Evolutionary conservation across 1,140 invertebrate genomes (phyloP).

Genomic region (Phymastichus coffea): DNA sequence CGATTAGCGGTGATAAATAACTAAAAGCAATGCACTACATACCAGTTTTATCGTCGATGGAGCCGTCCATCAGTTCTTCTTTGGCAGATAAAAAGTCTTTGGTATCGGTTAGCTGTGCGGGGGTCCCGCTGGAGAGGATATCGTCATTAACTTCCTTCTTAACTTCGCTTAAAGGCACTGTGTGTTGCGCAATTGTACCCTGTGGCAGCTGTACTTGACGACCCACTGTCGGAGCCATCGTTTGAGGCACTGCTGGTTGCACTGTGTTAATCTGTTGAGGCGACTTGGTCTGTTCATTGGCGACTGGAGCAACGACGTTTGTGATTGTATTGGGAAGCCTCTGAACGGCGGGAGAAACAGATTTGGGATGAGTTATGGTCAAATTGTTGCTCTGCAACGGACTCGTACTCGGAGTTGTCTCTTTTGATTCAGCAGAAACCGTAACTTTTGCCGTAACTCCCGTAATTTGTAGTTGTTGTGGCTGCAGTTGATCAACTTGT

Average conservation of each 20-base stretch:
- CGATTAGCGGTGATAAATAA: neutral
- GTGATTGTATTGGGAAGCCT: conserved; percentile 7
- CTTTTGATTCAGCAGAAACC: too few relatives aligned
- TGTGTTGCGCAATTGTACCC: conserved; percentile 45
- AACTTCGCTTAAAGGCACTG: conserved; percentile 56
- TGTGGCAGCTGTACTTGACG: conserved; percentile 47
- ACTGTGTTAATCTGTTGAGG: conserved; percentile 30
- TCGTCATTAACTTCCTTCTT: conserved; percentile 56
- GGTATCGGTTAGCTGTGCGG: conserved; percentile 49
- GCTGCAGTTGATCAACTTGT: too few relatives aligned
- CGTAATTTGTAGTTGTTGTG: too few relatives aligned
- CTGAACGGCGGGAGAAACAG: conserved; percentile 14
- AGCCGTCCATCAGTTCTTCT: conserved; percentile 52
- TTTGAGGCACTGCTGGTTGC: conserved; percentile 41
- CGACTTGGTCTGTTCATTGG: neutral
- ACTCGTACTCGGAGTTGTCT: conserved; percentile 7
- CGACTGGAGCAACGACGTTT: neutral
- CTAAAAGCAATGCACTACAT: neutral
- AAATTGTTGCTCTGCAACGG: conserved; percentile 22
- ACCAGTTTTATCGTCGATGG: conserved; percentile 55
- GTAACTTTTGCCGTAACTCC: too few relatives aligned
- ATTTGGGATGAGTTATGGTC: neutral
- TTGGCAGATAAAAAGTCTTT: conserved; percentile 57
- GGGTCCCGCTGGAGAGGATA: conserved; percentile 42
- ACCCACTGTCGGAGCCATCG: conserved; percentile 36